Percentiles rank a stretch among this genome's conserved stretches.
Conservation (phyloP, 1,140 invertebrate species). For the Trichonephila inaurata region DNA sequence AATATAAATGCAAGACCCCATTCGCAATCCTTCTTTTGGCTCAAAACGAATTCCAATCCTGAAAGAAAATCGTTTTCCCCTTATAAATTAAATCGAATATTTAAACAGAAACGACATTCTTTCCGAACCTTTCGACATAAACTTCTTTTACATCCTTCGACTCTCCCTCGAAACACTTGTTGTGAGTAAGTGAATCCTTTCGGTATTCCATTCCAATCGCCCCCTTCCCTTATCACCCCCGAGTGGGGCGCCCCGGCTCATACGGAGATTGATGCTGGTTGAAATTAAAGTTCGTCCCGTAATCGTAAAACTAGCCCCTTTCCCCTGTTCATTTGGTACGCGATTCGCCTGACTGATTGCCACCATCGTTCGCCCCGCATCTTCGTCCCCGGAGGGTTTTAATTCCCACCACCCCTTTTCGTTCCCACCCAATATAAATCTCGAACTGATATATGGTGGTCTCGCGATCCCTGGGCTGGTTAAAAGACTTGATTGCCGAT, state of each 20-base stretch:
- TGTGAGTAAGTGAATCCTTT: slow-evolving; percentile 21
- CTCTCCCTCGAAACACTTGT: not conserved
- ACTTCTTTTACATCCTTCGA: not conserved
- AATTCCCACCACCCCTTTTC: too few species aligned
- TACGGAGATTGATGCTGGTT: slow-evolving; percentile 1
- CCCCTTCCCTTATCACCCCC: not conserved
- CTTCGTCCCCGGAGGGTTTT: slow-evolving; percentile 30
- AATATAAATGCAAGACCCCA: not conserved
- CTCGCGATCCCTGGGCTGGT: slow-evolving; percentile 5
- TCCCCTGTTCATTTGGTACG: slow-evolving; percentile 46
- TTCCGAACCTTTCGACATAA: not conserved
- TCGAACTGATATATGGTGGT: slow-evolving; percentile 46
- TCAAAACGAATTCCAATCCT: not conserved
- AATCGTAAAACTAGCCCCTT: slow-evolving; percentile 35
- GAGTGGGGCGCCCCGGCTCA: not conserved
- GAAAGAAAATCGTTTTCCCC: not conserved
- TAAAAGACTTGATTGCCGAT: slow-evolving; percentile 56
- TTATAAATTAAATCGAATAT: not conserved
- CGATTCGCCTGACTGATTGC: slow-evolving; percentile 47
- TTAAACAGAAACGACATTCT: not conserved
- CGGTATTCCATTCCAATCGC: slow-evolving; percentile 23
- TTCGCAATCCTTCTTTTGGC: too few species aligned
- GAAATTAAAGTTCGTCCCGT: slow-evolving; percentile 25
- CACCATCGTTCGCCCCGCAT: slow-evolving; percentile 50
- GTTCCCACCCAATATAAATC: slow-evolving; percentile 59